phyloP scores from a whole-genome alignment of 2,888 invertebrate genomes.

The Pachliopta kotzebuea region DNA sequence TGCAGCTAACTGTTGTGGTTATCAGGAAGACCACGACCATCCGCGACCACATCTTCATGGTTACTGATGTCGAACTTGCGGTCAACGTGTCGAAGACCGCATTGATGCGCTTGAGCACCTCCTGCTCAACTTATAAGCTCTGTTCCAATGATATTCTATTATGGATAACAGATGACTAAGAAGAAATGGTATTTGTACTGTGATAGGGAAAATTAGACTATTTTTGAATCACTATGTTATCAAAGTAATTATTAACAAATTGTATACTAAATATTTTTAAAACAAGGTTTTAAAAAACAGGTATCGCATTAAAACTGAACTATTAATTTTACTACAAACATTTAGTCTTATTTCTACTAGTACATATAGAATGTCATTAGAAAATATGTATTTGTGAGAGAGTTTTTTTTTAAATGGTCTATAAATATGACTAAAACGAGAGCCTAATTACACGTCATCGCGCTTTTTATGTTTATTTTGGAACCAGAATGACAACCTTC shows the following conservation, averaged over 20 bases:
- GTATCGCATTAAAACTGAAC: too few species aligned
- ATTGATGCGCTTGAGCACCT: slow-evolving; percentile 56
- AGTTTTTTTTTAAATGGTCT: background rate
- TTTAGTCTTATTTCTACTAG: too few species aligned
- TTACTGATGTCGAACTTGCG: slow-evolving; percentile 49
- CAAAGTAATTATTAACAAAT: background rate
- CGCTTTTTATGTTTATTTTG: slow-evolving; percentile 49
- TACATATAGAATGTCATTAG: too few species aligned
- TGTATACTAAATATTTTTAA: background rate
- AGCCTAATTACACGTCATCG: slow-evolving; percentile 23
- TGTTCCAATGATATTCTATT: slow-evolving; percentile 15
- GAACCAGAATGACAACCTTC: slow-evolving; percentile 70
- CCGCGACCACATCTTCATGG: slow-evolving; percentile 62
- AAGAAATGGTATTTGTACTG: background rate
- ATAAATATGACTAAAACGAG: background rate
- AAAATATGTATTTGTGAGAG: background rate
- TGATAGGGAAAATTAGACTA: background rate
- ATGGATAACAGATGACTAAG: slow-evolving; percentile 31
- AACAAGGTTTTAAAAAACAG: background rate
- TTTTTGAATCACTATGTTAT: background rate
- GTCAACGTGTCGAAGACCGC: slow-evolving; percentile 44
- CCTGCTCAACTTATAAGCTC: slow-evolving; percentile 57
- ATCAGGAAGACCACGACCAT: slow-evolving; percentile 55
- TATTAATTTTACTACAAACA: too few species aligned
- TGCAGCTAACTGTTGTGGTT: slow-evolving; percentile 46